These are phyloP conservation scores for Colaptes auratus DNA, from an alignment of 2,113 vertebrate genomes.

Conservation along the genomic window DNA sequence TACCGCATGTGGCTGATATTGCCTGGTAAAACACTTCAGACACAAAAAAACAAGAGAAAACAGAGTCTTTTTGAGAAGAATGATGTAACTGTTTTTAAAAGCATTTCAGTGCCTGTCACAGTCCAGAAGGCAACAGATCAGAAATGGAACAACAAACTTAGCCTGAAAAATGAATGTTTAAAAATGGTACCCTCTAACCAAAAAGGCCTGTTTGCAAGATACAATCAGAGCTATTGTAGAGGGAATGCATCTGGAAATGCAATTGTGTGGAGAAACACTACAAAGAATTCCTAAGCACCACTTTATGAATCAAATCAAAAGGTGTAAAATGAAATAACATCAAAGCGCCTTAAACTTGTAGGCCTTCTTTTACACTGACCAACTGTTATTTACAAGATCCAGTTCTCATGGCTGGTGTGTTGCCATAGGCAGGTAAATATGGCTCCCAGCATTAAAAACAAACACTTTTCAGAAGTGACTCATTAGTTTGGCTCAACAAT, in stretches of 20 bases:
- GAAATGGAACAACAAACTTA: not conserved
- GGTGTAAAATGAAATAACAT: not conserved
- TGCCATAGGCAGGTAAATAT: not conserved
- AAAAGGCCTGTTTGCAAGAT: not conserved
- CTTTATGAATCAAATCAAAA: conserved; percentile 47
- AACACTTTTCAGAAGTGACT: not conserved
- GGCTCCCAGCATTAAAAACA: not conserved
- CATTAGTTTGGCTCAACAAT: not conserved
- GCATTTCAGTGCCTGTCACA: not conserved
- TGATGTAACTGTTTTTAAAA: not conserved
- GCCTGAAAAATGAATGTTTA: not conserved
- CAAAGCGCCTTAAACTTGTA: conserved; percentile 3
- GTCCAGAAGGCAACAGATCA: not conserved
- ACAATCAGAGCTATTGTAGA: not conserved
- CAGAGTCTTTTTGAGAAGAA: not conserved
- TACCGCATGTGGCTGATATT: not conserved
- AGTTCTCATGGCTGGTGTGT: not conserved
- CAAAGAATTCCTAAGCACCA: conserved; percentile 15
- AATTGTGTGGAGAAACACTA: not conserved
- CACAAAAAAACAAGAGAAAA: not conserved
- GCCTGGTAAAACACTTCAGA: not conserved
- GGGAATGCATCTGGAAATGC: conserved; percentile 33
- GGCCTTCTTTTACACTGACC: not conserved
- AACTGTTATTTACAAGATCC: not conserved
- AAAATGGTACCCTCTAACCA: not conserved